phyloP scores from a whole-genome alignment of 1,140 invertebrate genomes.

The Drosophila littoralis region DNA sequence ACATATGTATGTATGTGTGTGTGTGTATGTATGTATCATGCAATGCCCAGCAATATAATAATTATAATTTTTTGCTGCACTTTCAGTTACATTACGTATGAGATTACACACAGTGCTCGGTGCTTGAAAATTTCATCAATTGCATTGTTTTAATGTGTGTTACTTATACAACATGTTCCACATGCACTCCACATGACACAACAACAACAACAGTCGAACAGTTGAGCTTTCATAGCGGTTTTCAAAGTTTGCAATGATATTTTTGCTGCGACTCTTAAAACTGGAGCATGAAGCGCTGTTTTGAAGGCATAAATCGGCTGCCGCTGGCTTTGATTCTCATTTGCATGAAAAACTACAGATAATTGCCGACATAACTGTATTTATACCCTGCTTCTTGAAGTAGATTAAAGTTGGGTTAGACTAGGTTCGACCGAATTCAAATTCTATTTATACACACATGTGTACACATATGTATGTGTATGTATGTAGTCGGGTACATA shows the following conservation, averaged over 20 bases:
- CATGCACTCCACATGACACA: conserved; percentile 58
- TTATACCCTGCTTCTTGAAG: conserved; percentile 15
- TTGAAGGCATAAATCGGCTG: conserved; percentile 19
- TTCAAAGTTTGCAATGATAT: conserved; percentile 27
- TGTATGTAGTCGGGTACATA: too few species aligned
- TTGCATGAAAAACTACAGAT: conserved; percentile 44
- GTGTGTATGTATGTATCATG: conserved; percentile 40
- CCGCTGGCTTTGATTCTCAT: conserved; percentile 37
- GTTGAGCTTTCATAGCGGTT: conserved; percentile 33
- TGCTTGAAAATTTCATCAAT: conserved; percentile 22
- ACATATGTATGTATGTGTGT: conserved; percentile 7
- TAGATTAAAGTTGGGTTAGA: neutral
- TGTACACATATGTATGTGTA: too few species aligned
- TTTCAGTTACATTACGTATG: conserved; percentile 46
- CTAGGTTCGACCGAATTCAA: too few species aligned
- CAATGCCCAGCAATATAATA: conserved; percentile 48
- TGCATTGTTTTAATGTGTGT: conserved; percentile 25
- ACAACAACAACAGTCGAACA: conserved; percentile 22
- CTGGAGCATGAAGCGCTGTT: conserved; percentile 42
- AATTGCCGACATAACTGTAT: conserved; percentile 49
- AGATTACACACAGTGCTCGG: conserved; percentile 17
- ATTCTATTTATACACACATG: too few species aligned
- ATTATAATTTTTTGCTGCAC: conserved; percentile 51
- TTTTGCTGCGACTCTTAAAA: conserved; percentile 36
- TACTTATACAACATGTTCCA: conserved; percentile 50